phyloP scores from a whole-genome alignment of 37 sponge, comb jelly and placozoan species.

The Beroe ovata region DNA sequence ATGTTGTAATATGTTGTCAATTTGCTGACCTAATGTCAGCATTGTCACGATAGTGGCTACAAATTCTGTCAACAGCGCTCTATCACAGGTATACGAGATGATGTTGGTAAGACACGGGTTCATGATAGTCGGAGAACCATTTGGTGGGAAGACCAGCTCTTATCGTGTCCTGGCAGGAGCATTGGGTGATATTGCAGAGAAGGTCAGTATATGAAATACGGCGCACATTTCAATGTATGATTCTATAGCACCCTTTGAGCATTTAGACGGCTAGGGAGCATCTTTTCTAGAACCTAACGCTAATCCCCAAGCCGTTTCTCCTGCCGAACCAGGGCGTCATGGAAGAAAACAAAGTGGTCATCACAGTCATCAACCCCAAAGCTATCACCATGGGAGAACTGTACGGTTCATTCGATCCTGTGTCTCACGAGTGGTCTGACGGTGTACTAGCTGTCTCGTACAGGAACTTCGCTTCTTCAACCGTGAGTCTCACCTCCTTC shows the following conservation, averaged over 20 bases:
- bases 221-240: too few relatives aligned
- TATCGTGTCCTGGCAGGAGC: constrained; percentile 92
- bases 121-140: constrained; percentile 99
- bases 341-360: constrained; percentile 94
- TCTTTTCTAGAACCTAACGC: constrained; percentile 24
- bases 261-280: neutral
- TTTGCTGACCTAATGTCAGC: too few relatives aligned
- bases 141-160: constrained; percentile 98
- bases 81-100: constrained; percentile 99
- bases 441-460: constrained; percentile 99
- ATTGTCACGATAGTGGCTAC: too few relatives aligned
- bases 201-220: constrained; percentile 75
- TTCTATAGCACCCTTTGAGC: neutral
- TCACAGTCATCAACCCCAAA: constrained; percentile 98
- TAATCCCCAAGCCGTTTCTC: constrained; percentile 61
- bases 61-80: too few relatives aligned
- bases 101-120: constrained; percentile 99
- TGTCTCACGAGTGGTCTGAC: constrained; percentile 99
- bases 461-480: constrained; percentile 92
- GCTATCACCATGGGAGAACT: constrained; percentile 99
- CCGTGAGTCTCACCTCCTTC: constrained; percentile 68
- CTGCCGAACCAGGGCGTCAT: constrained; percentile 68
- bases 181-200: constrained; percentile 87
- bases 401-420: constrained; percentile 96
- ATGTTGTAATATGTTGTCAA: too few relatives aligned